phyloP scores from a whole-genome alignment of 2,113 vertebrate genomes.

The Myiagra hebetior region DNA sequence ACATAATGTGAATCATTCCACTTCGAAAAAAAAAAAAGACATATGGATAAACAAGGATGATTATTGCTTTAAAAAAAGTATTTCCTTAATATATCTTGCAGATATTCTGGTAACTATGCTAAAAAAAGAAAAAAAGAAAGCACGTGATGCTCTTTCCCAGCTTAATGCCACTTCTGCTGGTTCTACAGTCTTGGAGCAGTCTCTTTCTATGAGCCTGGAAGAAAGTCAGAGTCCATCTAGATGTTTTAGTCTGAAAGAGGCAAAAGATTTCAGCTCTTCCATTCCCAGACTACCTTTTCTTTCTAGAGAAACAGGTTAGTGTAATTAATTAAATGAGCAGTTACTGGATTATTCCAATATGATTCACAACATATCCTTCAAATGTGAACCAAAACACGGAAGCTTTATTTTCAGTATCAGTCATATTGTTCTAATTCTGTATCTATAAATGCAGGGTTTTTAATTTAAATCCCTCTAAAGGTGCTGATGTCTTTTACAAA shows the following conservation, averaged over 20 bases:
- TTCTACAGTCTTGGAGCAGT: background rate
- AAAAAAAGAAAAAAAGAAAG: slow-evolving; percentile 87
- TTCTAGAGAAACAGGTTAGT: slow-evolving; percentile 67
- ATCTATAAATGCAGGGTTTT: background rate
- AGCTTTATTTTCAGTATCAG: background rate
- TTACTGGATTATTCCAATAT: background rate
- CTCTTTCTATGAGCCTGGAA: background rate
- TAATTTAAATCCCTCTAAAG: background rate
- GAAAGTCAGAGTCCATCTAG: background rate
- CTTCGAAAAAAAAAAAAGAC: background rate
- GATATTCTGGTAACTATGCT: slow-evolving; percentile 88
- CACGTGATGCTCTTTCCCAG: slow-evolving; percentile 67
- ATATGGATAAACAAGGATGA: background rate
- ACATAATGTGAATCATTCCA: background rate
- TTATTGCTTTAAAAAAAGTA: background rate
- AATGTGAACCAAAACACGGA: background rate
- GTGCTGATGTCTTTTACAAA: background rate
- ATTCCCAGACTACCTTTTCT: background rate
- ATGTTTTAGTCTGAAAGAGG: background rate
- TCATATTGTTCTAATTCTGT: background rate
- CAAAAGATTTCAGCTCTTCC: background rate
- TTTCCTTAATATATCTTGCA: slow-evolving; percentile 72
- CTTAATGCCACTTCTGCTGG: background rate
- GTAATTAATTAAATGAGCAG: background rate
- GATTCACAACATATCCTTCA: background rate